Evolutionary conservation across 2,888 invertebrate genomes (phyloP).

Genomic region (Drosophila flavopinicola): DNA sequence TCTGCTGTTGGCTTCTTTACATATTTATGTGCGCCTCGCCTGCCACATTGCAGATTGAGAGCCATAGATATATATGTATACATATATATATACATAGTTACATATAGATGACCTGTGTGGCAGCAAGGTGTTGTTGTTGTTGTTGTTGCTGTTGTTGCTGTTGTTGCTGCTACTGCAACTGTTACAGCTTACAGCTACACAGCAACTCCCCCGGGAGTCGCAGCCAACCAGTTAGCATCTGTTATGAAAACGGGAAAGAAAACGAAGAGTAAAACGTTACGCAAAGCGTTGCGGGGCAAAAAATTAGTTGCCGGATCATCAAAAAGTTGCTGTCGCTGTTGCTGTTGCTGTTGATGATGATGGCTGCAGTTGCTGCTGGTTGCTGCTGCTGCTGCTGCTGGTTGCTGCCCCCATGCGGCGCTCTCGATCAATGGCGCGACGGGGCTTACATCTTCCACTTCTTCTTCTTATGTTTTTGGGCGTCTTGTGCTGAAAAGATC

Average conservation of each 20-base stretch:
- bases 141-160: conserved; percentile 22
- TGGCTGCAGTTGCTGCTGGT: conserved; percentile 18
- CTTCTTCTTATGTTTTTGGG: conserved; percentile 13
- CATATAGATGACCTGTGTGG: conserved; percentile 68
- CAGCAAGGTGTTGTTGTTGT: conserved; percentile 40
- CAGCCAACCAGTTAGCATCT: conserved; percentile 68
- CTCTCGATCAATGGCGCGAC: conserved; percentile 59
- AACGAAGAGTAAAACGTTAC: too few relatives aligned
- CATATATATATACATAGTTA: too few relatives aligned
- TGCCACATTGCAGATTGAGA: conserved; percentile 50
- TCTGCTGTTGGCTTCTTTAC: conserved; percentile 41
- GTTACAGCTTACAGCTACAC: conserved; percentile 41
- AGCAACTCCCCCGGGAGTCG: conserved; percentile 55
- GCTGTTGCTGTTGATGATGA: conserved; percentile 14
- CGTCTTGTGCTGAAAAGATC: conserved; percentile 64
- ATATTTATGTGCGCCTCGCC: conserved; percentile 67
- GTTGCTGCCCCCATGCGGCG: conserved; percentile 52
- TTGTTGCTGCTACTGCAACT: conserved; percentile 49
- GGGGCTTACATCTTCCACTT: conserved; percentile 33
- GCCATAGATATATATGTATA: conserved; percentile 48
- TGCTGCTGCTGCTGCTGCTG: conserved; percentile 22
- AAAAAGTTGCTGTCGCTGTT: conserved; percentile 28
- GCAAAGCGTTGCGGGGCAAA: conserved; percentile 43
- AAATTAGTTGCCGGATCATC: conserved; percentile 50
- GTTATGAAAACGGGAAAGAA: conserved; percentile 60